Evolutionary conservation across 2,797 vertebrate species (phyloP), one percentile per base, ranked within the genome.

Genomic region (Argya squamiceps): DNA sequence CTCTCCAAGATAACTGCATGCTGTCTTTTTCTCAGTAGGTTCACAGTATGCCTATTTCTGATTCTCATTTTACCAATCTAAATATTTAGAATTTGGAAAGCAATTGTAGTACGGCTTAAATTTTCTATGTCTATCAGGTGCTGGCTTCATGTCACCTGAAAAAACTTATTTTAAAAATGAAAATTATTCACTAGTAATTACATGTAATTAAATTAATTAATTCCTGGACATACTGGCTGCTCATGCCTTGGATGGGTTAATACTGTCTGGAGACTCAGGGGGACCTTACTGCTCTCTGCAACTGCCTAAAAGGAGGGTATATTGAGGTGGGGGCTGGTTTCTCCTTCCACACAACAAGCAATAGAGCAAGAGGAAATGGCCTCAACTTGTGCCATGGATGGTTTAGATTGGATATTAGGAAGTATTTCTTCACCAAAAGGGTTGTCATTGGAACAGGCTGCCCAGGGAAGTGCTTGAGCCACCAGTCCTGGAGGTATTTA

Each of bases 241-340:
- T 74, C 6, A 24, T 13, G 12, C 37, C 27, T 46, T 59, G 41
- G n/a, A 27, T 16, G 10, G 10, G 11, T 55, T 15, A n/a, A 49
- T 22, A 63, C 20, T 3, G 3, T 3, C 20, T 37, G 29, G 50
- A 85, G 41, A 36, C 22, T 36, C 24, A 65, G 17, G 11, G 7
- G 11, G 55, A 75, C n/a, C 5, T 84, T 21, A 52, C 1, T 27
- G 5, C 13, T 60, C 34, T 49, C 36, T 49, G 44, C 46, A 89
- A 18, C 10, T 60, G 9, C 17, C 21, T 53, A 53, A 75, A 70
- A 60, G 14, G 15, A 49, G 13, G 9, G 6, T 30, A 41, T 27
- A 43, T 13, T 0, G 0, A 49, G 21, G 9, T 53, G 15, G 8
- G 34, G 4, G 21, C 41, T 6, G 9, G 46, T 44, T 26, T 44